A percentile compares a stretch with the other conserved stretches of the same genome.
Conservation (phyloP, 2,888 invertebrate genomes). For the Macrostomum cliftonense region DNA sequence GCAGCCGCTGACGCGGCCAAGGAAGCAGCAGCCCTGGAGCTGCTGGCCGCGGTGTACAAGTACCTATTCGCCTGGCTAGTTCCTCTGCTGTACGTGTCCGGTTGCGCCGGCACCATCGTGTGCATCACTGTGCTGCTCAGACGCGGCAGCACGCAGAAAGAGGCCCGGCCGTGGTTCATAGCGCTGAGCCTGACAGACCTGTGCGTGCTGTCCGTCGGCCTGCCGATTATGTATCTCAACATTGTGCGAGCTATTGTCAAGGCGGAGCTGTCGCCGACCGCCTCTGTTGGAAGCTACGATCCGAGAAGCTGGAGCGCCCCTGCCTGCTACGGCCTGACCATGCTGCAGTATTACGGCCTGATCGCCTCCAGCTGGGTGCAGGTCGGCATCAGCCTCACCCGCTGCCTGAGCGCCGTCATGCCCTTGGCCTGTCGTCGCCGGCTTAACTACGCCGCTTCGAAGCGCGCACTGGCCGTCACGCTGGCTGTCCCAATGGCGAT, state of each 20-base stretch:
- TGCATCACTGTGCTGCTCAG: slow-evolving; percentile 6
- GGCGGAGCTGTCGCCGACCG: background rate
- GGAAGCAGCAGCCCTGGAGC: no score
- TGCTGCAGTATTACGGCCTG: slow-evolving; percentile 7
- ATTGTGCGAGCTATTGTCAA: background rate
- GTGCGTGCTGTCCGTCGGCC: slow-evolving; percentile 6
- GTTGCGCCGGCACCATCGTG: slow-evolving; percentile 7
- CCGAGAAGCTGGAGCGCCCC: slow-evolving; percentile 1
- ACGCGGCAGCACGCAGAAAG: slow-evolving; percentile 6
- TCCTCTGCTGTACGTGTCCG: slow-evolving; percentile 7
- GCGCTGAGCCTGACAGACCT: slow-evolving; percentile 8
- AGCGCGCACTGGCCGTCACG: background rate
- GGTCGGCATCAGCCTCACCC: slow-evolving; percentile 5
- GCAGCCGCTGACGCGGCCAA: no score
- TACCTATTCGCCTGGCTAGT: slow-evolving; percentile 5
- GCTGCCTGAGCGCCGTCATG: slow-evolving; percentile 2
- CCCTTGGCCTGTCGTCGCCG: slow-evolving; percentile 1
- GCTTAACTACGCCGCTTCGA: slow-evolving; percentile 1
- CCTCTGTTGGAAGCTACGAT: background rate
- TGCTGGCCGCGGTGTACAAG: no score
- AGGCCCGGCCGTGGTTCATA: slow-evolving; percentile 8
- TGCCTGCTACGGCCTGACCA: slow-evolving; percentile 7
- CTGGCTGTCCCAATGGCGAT: background rate
- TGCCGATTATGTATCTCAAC: slow-evolving; percentile 6
- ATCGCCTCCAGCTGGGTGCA: slow-evolving; percentile 10